Conservation (phyloP, 2,113 vertebrate genomes). For the Phocoena phocoena region DNA sequence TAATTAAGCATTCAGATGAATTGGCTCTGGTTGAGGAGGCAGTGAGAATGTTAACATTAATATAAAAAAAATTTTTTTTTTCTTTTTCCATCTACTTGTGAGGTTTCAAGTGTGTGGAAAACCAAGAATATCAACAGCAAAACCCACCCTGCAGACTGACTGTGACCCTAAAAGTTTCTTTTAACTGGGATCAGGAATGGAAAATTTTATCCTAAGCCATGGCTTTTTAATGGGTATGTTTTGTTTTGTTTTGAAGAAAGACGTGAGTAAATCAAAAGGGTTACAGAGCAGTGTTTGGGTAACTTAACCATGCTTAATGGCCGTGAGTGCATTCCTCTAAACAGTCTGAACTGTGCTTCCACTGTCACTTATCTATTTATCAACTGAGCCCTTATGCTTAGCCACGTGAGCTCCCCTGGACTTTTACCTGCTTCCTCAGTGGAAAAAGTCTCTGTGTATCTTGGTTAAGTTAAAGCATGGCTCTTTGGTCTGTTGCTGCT, state of each 20-base stretch:
- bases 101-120: neutral
- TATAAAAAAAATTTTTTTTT: neutral
- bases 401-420: neutral
- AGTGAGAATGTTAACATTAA: neutral
- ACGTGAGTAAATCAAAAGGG: neutral
- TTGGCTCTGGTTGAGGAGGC: neutral
- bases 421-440: neutral
- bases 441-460: neutral
- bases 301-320: neutral
- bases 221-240: neutral
- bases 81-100: neutral
- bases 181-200: neutral
- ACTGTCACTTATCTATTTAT: neutral
- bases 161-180: neutral
- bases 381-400: neutral
- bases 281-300: neutral
- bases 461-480: neutral
- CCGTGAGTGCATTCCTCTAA: neutral
- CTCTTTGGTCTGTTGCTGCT: neutral
- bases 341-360: neutral
- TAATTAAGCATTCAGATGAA: neutral
- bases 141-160: neutral
- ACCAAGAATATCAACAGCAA: neutral
- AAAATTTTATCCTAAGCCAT: conserved; percentile 48
- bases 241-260: conserved; percentile 36